Base-by-base conservation (phyloP, 2,888 invertebrate genomes). In the Ophonus ardosiacus region DNA sequence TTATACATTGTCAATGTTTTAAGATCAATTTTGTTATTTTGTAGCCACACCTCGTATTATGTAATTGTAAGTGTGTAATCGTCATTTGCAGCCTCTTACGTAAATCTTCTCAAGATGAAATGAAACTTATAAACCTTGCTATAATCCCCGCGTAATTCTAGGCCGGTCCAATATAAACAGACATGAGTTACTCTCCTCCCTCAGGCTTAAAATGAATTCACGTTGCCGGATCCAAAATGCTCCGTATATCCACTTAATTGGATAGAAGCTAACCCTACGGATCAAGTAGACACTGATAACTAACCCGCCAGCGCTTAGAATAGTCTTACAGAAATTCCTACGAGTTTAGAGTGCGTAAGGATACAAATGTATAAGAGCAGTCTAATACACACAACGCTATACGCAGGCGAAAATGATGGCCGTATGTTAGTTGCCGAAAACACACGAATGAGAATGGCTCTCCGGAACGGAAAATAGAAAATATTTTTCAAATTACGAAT, bases 201-300 rank as follows among this genome's bases (percentile, higher is more conserved):
- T 87, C 88, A 88, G 88, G 88, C 89, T 87, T 88, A 86, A 88
- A 89, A 89, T 89, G 89, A 88, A 90, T 90, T 90, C 90, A 90
- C 89, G 89, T 89, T 89, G 88, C 88, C 89, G 89, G 90, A 89
- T 90, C 90, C 90, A 90, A 90, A 90, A 90, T 90, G 90, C 90
- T 90, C 88, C 90, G 90, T 90, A 90, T 90, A 91, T 90, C 90
- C 90, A 89, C 90, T 90, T 91, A 91, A 91, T 91, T 91, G 91
- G 91, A 90, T 90, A 89, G 90, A 89, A 88, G 90, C 89, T 90
- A 90, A 90, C 90, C 90, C 89, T 76, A 15, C 89, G 91, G 90
- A 90, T 90, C 90, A 90, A 90, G 89, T 89, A 89, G 88, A 89
- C 90, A 89, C 84, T 90, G 90, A 90, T 91, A 90, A 91, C 90